A percentile compares a stretch with the other conserved stretches of the same genome.
phyloP scores from a whole-genome alignment of 2,113 vertebrate species.

The Cairina moschata region DNA sequence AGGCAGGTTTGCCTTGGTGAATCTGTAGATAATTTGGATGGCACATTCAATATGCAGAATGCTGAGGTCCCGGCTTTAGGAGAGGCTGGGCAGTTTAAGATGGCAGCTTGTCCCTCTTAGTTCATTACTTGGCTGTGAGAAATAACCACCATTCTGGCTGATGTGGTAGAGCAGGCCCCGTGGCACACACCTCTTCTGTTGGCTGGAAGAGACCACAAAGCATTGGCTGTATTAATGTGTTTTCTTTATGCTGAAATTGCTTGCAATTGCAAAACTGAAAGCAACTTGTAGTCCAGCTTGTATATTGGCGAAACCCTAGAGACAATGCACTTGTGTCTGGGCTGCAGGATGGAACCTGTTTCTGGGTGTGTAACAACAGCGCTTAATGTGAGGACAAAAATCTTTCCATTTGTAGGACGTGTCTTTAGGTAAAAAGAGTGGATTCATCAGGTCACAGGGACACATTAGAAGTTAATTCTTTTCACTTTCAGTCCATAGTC shows the following conservation, averaged over 20 bases:
- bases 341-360: not conserved
- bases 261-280: not conserved
- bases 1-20: not conserved
- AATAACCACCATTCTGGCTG: not conserved
- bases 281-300: not conserved
- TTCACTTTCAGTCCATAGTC: not conserved
- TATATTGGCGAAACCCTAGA: not conserved
- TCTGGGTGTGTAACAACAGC: not conserved
- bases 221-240: not conserved
- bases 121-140: not conserved
- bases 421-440: not conserved
- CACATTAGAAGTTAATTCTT: not conserved
- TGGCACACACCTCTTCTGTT: not conserved
- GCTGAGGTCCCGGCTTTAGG: not conserved
- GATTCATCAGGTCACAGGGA: not conserved
- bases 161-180: not conserved
- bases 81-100: not conserved
- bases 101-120: not conserved
- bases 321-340: accelerated
- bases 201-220: not conserved
- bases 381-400: not conserved
- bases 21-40: not conserved
- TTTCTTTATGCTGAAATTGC: not conserved
- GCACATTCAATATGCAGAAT: not conserved
- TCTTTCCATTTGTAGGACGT: not conserved